Percentiles rank a stretch among this genome's conserved stretches.
phyloP scores from a whole-genome alignment of 2,797 vertebrate genomes.

The Ara ararauna region DNA sequence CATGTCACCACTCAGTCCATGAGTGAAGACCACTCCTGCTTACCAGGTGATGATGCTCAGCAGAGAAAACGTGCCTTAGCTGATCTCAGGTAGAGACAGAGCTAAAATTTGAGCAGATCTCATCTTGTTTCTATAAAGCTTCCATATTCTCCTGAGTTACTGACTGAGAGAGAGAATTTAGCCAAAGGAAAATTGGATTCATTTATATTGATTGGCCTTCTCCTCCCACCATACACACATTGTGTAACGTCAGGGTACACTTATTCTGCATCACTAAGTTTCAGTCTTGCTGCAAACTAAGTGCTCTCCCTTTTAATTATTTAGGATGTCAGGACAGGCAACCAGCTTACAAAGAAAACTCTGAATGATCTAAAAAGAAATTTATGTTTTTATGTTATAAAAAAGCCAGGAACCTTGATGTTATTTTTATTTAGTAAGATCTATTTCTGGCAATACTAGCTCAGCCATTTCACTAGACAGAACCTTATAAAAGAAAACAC shows the following conservation, averaged over 20 bases:
- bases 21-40: neutral
- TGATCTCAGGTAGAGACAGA: neutral
- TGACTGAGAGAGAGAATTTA: neutral
- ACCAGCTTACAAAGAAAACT: constrained; percentile 18
- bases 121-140: neutral
- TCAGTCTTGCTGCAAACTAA: neutral
- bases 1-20: neutral
- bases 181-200: constrained; percentile 22
- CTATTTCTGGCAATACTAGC: neutral
- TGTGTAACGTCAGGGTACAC: constrained; percentile 28
- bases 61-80: neutral
- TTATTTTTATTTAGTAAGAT: constrained; percentile 37
- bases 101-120: neutral
- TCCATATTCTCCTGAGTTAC: neutral
- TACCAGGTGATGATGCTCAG: neutral
- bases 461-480: constrained; percentile 17
- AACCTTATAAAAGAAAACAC: neutral
- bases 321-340: constrained; percentile 24
- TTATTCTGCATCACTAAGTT: constrained; percentile 36
- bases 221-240: neutral
- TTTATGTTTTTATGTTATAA: neutral
- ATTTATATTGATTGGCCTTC: constrained; percentile 30
- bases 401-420: neutral
- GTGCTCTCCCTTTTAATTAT: constrained; percentile 60
- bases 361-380: constrained; percentile 25